These are phyloP conservation scores for Pediacus dermestoides DNA, from an alignment of 2,888 invertebrate species.

Conservation along the genomic window DNA sequence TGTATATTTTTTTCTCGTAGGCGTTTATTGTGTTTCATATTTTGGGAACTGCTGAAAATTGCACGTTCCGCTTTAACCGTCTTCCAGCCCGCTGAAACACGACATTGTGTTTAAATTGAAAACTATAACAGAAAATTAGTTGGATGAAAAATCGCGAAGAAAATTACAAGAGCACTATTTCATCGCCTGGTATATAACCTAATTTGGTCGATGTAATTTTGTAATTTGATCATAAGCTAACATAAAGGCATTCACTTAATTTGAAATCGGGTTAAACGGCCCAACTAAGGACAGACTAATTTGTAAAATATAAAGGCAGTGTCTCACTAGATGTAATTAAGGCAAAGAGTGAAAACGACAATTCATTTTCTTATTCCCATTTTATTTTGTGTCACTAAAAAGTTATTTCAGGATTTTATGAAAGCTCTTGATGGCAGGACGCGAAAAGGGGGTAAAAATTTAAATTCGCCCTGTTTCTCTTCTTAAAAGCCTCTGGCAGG, in stretches of 20 bases:
- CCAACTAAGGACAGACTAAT: constrained; percentile 19
- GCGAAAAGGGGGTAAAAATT: constrained; percentile 28
- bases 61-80: too few relatives aligned
- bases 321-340: constrained; percentile 33
- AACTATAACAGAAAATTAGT: too few relatives aligned
- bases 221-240: constrained; percentile 14
- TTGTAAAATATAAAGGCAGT: constrained; percentile 18
- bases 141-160: too few relatives aligned
- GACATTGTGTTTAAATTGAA: too few relatives aligned
- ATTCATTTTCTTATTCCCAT: constrained; percentile 42
- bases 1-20: too few relatives aligned
- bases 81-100: too few relatives aligned
- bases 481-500: constrained; percentile 39
- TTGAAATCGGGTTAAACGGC: constrained; percentile 19
- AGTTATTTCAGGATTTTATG: constrained; percentile 42
- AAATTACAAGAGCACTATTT: constrained; percentile 8
- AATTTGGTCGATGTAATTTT: constrained; percentile 7
- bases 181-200: constrained; percentile 4
- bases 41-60: too few relatives aligned
- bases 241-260: constrained; percentile 21
- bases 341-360: constrained; percentile 40
- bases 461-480: constrained; percentile 40
- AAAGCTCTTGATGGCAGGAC: constrained; percentile 29
- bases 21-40: too few relatives aligned
- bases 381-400: constrained; percentile 41